Evolutionary conservation across 1,140 invertebrate species (phyloP).

Genomic region (Drosophila rufa): DNA sequence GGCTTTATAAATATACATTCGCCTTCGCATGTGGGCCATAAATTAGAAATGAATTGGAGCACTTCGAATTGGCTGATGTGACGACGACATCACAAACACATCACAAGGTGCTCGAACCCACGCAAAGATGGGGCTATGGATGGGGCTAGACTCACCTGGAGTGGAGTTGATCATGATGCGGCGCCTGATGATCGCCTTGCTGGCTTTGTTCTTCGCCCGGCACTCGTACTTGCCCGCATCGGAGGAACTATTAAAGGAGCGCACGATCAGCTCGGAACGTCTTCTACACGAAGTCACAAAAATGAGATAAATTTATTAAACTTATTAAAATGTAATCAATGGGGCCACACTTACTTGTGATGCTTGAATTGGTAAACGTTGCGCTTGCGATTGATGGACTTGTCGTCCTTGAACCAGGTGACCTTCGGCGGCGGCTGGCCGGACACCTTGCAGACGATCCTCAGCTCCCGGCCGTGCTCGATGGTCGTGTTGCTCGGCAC

Average conservation of each 20-base stretch:
- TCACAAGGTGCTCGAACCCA: slow-evolving; percentile 9
- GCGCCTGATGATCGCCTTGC: slow-evolving; percentile 67
- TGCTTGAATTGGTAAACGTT: slow-evolving; percentile 83
- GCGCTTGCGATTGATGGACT: slow-evolving; percentile 86
- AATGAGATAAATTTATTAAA: too few relatives aligned
- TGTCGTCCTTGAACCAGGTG: slow-evolving; percentile 90
- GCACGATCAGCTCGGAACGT: slow-evolving; percentile 91
- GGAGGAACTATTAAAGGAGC: slow-evolving; percentile 88
- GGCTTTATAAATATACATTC: slow-evolving; percentile 17
- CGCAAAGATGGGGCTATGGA: background rate
- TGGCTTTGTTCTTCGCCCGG: slow-evolving; percentile 87
- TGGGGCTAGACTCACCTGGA: slow-evolving; percentile 67
- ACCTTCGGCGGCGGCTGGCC: slow-evolving; percentile 90
- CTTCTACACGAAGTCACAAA: slow-evolving; percentile 86
- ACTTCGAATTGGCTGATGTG: slow-evolving; percentile 25
- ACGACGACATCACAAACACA: slow-evolving; percentile 6
- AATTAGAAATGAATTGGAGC: slow-evolving; percentile 81
- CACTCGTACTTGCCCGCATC: slow-evolving; percentile 92
- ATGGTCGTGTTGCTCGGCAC: slow-evolving; percentile 73
- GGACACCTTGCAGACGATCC: slow-evolving; percentile 89
- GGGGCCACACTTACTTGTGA: slow-evolving; percentile 70
- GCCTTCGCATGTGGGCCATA: slow-evolving; percentile 61
- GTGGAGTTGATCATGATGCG: slow-evolving; percentile 78
- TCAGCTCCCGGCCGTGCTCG: slow-evolving; percentile 86
- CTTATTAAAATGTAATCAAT: background rate